Evolutionary conservation across 2,113 vertebrate genomes (phyloP).

Genomic region (Chrysochloris asiatica): DNA sequence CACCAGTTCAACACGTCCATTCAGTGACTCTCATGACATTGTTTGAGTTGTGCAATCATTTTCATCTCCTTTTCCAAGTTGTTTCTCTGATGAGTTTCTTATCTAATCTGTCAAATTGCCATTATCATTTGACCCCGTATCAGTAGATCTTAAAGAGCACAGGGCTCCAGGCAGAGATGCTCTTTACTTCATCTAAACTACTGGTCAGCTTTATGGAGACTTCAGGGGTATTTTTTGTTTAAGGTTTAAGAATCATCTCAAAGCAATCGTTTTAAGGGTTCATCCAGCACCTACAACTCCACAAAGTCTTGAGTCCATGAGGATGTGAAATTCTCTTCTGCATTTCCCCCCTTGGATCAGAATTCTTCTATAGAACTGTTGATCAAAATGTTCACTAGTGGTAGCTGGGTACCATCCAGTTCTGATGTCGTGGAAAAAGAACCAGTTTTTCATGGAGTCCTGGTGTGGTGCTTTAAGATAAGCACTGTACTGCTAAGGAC

Average conservation of each 20-base stretch:
- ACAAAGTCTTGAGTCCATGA: neutral
- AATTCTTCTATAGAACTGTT: neutral
- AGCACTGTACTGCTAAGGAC: too few relatives aligned
- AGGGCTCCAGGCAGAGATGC: too few relatives aligned
- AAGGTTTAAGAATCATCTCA: neutral
- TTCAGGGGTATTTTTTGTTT: too few relatives aligned
- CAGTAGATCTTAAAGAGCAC: neutral
- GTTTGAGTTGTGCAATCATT: neutral
- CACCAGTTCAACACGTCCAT: neutral
- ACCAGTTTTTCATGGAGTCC: neutral
- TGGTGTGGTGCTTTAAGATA: too few relatives aligned
- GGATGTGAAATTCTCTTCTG: neutral
- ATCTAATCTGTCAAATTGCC: neutral
- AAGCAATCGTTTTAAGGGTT: neutral
- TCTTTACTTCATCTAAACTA: too few relatives aligned
- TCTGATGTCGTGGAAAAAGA: neutral
- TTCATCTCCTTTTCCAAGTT: neutral
- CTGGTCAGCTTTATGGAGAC: too few relatives aligned
- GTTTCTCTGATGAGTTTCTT: neutral
- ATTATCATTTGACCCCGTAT: neutral
- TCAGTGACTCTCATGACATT: neutral
- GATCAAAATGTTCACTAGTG: neutral
- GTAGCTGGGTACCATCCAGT: neutral
- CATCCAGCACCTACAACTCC: neutral
- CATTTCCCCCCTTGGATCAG: neutral